Evolutionary conservation across 1,140 invertebrate genomes (phyloP).

Genomic region (Drosophila ercepeae): DNA sequence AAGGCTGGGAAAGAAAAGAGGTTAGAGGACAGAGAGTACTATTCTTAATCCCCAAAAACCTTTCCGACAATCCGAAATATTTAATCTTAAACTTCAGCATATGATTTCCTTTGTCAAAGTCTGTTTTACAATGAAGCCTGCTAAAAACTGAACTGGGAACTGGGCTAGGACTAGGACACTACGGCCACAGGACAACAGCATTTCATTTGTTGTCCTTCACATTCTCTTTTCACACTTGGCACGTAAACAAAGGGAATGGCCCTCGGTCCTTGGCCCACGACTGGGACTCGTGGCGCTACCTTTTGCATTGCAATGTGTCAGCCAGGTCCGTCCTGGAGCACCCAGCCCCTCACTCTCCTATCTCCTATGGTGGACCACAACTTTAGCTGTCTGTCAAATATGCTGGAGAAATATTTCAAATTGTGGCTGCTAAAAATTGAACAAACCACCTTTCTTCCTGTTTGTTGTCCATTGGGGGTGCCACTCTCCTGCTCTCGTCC

Average conservation of each 20-base stretch:
- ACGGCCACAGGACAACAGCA: conserved; percentile 54
- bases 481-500: conserved; percentile 2
- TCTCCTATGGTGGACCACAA: conserved; percentile 43
- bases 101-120: no score
- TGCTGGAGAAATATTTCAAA: conserved; percentile 80
- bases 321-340: conserved; percentile 1
- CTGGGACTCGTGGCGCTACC: conserved; percentile 34
- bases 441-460: conserved; percentile 36
- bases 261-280: conserved; percentile 4
- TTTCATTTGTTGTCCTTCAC: conserved; percentile 79
- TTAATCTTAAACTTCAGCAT: no score
- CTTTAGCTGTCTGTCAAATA: conserved; percentile 80
- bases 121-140: not conserved
- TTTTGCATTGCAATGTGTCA: conserved; percentile 65
- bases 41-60: no score
- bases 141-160: not conserved
- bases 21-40: not conserved
- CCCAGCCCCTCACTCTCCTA: not conserved
- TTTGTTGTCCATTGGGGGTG: conserved; percentile 38
- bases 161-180: conserved; percentile 14
- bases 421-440: conserved; percentile 81
- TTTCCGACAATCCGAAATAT: no score
- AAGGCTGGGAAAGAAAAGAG: not conserved
- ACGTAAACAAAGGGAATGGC: conserved; percentile 66
- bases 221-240: conserved; percentile 75